Percentiles rank a stretch among this genome's conserved stretches.
phyloP scores from a whole-genome alignment of 2,113 vertebrate species.

The Aspiorhynchus laticeps region DNA sequence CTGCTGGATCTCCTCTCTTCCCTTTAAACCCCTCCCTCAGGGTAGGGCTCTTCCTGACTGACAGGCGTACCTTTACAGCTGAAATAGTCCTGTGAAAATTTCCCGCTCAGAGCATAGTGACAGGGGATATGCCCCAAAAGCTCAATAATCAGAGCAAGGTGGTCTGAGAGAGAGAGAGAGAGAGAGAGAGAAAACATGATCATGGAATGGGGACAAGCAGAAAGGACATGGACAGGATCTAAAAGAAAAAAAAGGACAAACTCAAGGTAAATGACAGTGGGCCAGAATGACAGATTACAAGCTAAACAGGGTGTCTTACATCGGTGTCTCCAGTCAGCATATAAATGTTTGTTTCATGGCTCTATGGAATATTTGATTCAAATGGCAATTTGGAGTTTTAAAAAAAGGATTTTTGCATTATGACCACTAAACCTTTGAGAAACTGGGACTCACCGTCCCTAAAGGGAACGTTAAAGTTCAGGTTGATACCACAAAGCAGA shows the following conservation, averaged over 20 bases:
- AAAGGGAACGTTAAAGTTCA: neutral
- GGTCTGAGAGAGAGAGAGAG: slow-evolving; percentile 72
- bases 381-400: neutral
- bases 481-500: neutral
- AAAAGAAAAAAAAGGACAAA: neutral
- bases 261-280: neutral
- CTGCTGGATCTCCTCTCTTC: slow-evolving; percentile 27
- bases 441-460: neutral
- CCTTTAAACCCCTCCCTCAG: slow-evolving; percentile 57
- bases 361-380: neutral
- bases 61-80: slow-evolving; percentile 90
- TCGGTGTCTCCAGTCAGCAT: neutral
- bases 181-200: slow-evolving; percentile 24
- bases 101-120: slow-evolving; percentile 92
- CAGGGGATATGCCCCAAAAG: slow-evolving; percentile 95
- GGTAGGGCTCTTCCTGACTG: slow-evolving; percentile 59
- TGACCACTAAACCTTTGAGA: neutral
- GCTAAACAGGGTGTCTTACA: neutral
- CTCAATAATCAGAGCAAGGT: slow-evolving; percentile 83
- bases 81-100: slow-evolving; percentile 99
- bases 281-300: neutral
- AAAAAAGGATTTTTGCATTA: neutral
- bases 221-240: slow-evolving; percentile 5
- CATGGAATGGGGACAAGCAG: slow-evolving; percentile 19
- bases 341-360: neutral